Conservation (phyloP, 2,888 invertebrate genomes). For the Erannis defoliaria region DNA sequence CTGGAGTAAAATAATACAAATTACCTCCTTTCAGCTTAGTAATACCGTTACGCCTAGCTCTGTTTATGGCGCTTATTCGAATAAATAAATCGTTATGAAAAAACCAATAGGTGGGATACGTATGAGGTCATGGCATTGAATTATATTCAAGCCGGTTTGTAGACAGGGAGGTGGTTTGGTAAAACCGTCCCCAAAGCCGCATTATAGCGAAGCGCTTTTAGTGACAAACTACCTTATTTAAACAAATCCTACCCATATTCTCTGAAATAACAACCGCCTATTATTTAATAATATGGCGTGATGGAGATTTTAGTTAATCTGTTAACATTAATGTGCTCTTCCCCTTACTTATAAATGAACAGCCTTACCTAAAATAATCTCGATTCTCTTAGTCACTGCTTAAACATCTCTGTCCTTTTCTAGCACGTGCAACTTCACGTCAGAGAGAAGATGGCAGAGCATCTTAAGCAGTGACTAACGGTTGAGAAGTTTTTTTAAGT, state of each 20-base stretch:
- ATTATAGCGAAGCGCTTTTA: not conserved
- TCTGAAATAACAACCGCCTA: not conserved
- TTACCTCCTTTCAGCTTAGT: no score
- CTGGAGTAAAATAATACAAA: no score
- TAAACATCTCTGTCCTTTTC: no score
- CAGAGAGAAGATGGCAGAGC: no score
- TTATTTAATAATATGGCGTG: conserved; percentile 7
- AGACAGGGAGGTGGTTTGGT: conserved; percentile 18
- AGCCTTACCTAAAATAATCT: no score
- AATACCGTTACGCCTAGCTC: not conserved
- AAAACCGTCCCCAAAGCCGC: conserved; percentile 11
- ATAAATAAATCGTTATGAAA: conserved; percentile 37
- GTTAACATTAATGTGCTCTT: not conserved
- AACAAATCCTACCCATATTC: conserved; percentile 2
- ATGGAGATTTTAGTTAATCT: conserved; percentile 14
- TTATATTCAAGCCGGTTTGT: conserved; percentile 17
- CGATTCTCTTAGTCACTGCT: no score
- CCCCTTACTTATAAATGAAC: conserved; percentile 8
- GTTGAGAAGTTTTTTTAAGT: no score
- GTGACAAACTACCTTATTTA: conserved; percentile 3
- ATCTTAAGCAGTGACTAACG: no score
- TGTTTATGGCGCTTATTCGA: conserved; percentile 4
- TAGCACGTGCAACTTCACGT: no score
- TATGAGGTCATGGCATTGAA: conserved; percentile 20
- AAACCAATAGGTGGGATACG: conserved; percentile 41